These are phyloP conservation scores for Dasyprocta punctata DNA, from an alignment of 2,113 vertebrate genomes.

Conservation along the genomic window DNA sequence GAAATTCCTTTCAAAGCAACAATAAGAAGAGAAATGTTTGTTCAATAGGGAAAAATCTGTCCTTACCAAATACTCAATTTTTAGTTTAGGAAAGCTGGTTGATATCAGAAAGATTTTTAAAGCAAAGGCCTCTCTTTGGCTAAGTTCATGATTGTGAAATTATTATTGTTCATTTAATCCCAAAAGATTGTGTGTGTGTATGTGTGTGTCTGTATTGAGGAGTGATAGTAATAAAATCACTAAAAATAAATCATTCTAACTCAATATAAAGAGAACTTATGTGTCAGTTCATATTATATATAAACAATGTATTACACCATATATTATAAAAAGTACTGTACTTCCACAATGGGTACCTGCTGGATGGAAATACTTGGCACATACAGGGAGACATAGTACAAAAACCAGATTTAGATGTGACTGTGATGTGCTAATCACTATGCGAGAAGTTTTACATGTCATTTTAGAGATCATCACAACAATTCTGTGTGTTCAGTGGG, in stretches of 20 bases:
- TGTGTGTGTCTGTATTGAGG: background rate
- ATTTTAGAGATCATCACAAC: background rate
- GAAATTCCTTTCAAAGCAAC: conserved; percentile 56
- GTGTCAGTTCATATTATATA: background rate
- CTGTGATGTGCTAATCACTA: background rate
- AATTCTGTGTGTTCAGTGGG: background rate
- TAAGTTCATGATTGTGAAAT: conserved; percentile 5
- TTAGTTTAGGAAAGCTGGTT: background rate
- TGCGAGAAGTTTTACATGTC: background rate
- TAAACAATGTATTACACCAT: background rate
- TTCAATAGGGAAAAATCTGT: background rate
- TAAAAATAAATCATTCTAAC: background rate
- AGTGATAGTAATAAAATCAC: background rate
- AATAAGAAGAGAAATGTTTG: background rate
- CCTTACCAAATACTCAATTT: background rate
- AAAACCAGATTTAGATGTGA: background rate
- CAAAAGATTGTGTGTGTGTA: background rate
- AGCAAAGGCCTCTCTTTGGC: conserved; percentile 8
- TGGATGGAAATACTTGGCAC: conserved; percentile 1
- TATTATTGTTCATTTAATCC: background rate
- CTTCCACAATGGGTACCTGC: background rate
- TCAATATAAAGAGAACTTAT: background rate
- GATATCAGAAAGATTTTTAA: background rate
- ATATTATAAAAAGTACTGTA: background rate
- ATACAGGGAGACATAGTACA: background rate